Evolutionary conservation across 2,113 vertebrate species (phyloP), one percentile per base, ranked within the genome.

Genomic region (Pygoscelis antarcticus): DNA sequence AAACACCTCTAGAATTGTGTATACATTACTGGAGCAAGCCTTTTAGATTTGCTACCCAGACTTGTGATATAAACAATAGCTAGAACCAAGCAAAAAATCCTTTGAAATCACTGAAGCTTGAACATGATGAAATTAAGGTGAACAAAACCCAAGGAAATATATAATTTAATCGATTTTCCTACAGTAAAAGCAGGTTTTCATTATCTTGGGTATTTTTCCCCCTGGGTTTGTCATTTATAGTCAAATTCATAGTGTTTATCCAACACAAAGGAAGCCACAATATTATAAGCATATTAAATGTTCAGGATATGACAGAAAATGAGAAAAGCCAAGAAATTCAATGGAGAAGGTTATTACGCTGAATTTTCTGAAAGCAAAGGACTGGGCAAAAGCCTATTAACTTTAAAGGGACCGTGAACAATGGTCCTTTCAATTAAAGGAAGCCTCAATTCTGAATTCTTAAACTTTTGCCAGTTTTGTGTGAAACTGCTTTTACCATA

Each of bases 81-180:
- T 66, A 80, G 55, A 96, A 89, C 14, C 6, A 79, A 89, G 64
- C 4, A 77, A 54, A 95, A 46, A 89, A 71, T 87, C 51, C 61
- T 83, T 83, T 95, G 38, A 90, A 95, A 64, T 87, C 79, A 70
- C 42, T 25, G 6, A 81, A 94, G 89, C 75, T 84, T 83, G 36
- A 96, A 95, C 60, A 70, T 55, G 11, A 54, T 60, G 76, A 95
- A 70, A 95, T 93, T 90, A 84, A 96, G 89, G 7, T 94, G 27
- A 40, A 84, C 72, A 36, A 69, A 76, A 26, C 6, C 22, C 1
- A 5, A 70, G 72, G 23, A 97, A 93, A 90, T 92, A 87, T 34
- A 74, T 91, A 66, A 89, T 94, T 65, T 90, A 94, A 92, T 95
- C 7, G 3, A 32, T 97, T 96, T 91, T 81, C 34, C 80, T 81